Percentiles rank a stretch among this genome's conserved stretches.
Evolutionary conservation across 1,140 invertebrate species (phyloP).

Genomic region (Cylas formicarius): DNA sequence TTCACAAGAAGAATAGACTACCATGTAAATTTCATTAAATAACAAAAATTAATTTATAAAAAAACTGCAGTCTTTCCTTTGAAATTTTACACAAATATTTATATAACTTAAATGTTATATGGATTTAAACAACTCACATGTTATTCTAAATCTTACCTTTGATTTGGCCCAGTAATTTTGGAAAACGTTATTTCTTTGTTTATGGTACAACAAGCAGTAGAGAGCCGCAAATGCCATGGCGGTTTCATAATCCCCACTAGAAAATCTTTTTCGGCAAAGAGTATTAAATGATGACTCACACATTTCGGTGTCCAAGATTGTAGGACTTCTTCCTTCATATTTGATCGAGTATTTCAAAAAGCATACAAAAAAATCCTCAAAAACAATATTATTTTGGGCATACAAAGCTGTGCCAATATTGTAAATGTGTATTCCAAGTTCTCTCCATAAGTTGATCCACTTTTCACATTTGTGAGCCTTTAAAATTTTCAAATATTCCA

Average conservation of each 20-base stretch:
- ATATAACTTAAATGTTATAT: too few relatives aligned
- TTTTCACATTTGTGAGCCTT: slow-evolving; percentile 3
- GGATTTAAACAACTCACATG: too few relatives aligned
- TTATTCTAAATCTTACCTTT: slow-evolving; percentile 16
- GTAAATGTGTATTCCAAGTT: not conserved
- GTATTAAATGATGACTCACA: slow-evolving; percentile 6
- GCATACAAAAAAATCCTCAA: not conserved
- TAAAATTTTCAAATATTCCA: slow-evolving; percentile 5
- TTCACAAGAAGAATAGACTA: not conserved
- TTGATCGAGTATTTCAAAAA: slow-evolving; percentile 8
- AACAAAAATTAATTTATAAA: not conserved
- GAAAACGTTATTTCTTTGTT: slow-evolving; percentile 7
- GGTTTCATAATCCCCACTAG: not conserved
- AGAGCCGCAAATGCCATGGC: slow-evolving; percentile 12
- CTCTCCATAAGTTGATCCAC: slow-evolving; percentile 7
- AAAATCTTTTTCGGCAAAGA: slow-evolving; percentile 4
- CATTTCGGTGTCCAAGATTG: not conserved
- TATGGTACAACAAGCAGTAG: slow-evolving; percentile 12
- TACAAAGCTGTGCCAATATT: slow-evolving; percentile 9
- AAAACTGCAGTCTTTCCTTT: too few relatives aligned
- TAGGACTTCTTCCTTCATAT: slow-evolving; percentile 2
- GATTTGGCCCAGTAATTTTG: slow-evolving; percentile 9
- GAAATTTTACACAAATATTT: too few relatives aligned
- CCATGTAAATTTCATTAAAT: not conserved
- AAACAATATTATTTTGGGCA: slow-evolving; percentile 1